phyloP scores from a whole-genome alignment of 2,888 invertebrate genomes.

The Drosophila diplacantha region DNA sequence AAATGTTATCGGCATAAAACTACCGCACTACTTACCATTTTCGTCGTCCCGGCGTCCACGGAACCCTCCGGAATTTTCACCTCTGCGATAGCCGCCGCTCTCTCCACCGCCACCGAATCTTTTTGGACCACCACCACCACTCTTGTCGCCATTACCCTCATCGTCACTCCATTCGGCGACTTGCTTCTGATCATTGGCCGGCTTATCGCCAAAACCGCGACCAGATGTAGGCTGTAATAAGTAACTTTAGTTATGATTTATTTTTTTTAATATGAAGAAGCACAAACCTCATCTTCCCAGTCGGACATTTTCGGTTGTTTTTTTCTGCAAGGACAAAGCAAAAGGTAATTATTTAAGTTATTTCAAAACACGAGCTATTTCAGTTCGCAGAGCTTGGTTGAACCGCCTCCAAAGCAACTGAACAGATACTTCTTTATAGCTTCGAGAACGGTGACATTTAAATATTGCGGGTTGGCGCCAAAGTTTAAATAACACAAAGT shows the following conservation, averaged over 20 bases:
- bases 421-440: not conserved
- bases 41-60: slow-evolving; percentile 22
- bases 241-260: not conserved
- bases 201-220: slow-evolving; percentile 5
- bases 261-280: not conserved
- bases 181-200: not conserved
- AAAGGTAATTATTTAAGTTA: not conserved
- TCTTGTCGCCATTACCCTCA: slow-evolving; percentile 3
- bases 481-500: not conserved
- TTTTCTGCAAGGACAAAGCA: slow-evolving; percentile 2
- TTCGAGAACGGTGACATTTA: not conserved
- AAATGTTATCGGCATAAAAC: not conserved
- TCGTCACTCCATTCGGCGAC: slow-evolving; percentile 42
- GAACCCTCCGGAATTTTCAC: slow-evolving; percentile 19
- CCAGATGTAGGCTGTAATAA: not conserved
- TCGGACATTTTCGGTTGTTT: slow-evolving; percentile 58
- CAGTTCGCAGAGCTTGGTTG: no score
- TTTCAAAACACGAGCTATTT: not conserved
- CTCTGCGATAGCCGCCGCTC: slow-evolving; percentile 20
- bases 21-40: slow-evolving; percentile 24
- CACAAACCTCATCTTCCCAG: slow-evolving; percentile 56
- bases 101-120: slow-evolving; percentile 42
- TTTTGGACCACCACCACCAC: slow-evolving; percentile 39
- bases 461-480: not conserved
- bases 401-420: no score